phyloP scores from a whole-genome alignment of 2,888 invertebrate genomes.

The Bhutanitis thaidina region DNA sequence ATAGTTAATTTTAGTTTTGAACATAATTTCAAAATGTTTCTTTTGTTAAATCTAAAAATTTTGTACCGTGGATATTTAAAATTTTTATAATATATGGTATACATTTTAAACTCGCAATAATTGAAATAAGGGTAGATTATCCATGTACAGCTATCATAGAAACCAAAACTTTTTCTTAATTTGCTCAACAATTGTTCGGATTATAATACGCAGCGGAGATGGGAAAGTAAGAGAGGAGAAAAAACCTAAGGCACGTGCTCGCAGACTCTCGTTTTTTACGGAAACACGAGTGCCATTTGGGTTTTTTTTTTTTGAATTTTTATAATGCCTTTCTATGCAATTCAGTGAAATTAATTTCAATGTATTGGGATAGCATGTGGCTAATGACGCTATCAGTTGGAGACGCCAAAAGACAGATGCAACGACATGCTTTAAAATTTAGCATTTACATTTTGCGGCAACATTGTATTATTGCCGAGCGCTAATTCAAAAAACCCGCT shows the following conservation, averaged over 20 bases:
- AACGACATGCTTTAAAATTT: conserved; percentile 26
- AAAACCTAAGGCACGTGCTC: conserved; percentile 65
- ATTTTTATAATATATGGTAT: too few relatives aligned
- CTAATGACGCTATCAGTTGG: conserved; percentile 44
- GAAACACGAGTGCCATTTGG: conserved; percentile 48
- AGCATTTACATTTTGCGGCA: background rate
- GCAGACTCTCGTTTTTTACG: conserved; percentile 66
- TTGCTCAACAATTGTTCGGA: conserved; percentile 69
- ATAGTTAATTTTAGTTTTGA: too few relatives aligned
- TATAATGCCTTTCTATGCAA: conserved; percentile 41
- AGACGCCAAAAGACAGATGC: conserved; percentile 9
- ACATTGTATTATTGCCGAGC: background rate
- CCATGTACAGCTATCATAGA: conserved; percentile 35
- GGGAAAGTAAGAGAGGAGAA: conserved; percentile 37
- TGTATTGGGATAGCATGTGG: conserved; percentile 47
- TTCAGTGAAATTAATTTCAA: conserved; percentile 59
- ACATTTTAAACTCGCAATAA: too few relatives aligned
- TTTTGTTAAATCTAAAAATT: too few relatives aligned
- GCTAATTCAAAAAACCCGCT: too few relatives aligned
- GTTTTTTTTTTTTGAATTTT: conserved; percentile 40
- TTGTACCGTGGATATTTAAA: too few relatives aligned
- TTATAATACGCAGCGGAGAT: conserved; percentile 48
- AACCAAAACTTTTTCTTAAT: conserved; percentile 60
- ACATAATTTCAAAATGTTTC: too few relatives aligned
- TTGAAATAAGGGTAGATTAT: too few relatives aligned